Evolutionary conservation across 2,113 vertebrate genomes (phyloP).

Genomic region (Salvator merianae): DNA sequence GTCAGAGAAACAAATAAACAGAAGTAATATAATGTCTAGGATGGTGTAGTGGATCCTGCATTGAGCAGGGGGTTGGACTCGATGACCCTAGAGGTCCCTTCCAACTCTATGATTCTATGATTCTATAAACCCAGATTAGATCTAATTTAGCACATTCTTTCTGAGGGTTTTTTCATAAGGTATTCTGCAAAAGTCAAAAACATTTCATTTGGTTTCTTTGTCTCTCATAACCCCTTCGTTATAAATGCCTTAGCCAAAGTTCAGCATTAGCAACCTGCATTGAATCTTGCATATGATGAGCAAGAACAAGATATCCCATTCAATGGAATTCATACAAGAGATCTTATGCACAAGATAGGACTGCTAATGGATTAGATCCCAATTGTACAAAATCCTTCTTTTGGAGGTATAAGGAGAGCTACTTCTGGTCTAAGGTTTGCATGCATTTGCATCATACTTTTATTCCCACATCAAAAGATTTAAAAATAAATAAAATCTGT

Average conservation of each 20-base stretch:
- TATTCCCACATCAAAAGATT: no score
- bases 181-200: slow-evolving; percentile 39
- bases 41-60: no score
- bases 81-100: no score
- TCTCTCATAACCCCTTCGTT: background rate
- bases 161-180: slow-evolving; percentile 43
- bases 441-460: no score
- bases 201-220: slow-evolving; percentile 19
- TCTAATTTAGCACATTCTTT: slow-evolving; percentile 44
- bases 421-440: no score
- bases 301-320: background rate
- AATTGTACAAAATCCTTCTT: background rate
- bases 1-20: slow-evolving; percentile 31
- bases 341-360: background rate
- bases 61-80: no score
- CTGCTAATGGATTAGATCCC: background rate
- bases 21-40: no score
- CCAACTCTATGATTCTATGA: no score
- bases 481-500: no score
- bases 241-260: background rate
- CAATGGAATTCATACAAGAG: background rate
- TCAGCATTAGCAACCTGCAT: background rate
- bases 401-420: no score
- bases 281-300: background rate
- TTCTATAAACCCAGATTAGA: slow-evolving; percentile 39